Conservation (phyloP, 2,113 vertebrate genomes). For the Chaetura pelagica region DNA sequence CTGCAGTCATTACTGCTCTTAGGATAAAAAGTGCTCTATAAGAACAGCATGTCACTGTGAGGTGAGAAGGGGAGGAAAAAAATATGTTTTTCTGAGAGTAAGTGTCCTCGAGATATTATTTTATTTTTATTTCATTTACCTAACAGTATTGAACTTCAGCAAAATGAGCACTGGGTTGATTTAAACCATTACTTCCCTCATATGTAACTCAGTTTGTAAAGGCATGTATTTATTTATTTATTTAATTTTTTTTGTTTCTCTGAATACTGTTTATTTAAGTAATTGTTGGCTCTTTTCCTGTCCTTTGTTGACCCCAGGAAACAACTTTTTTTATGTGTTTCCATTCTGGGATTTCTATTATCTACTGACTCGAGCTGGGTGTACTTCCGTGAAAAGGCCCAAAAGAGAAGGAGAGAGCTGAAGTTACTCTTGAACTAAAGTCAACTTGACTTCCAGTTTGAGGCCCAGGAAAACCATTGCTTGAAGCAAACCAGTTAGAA, state of each 20-base stretch:
- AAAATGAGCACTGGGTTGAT: background rate
- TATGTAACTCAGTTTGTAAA: background rate
- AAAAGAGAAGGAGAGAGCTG: conserved; percentile 7
- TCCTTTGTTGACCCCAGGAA: conserved; percentile 76
- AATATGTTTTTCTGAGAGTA: background rate
- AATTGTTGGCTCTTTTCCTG: conserved; percentile 70
- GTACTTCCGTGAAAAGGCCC: conserved; percentile 44
- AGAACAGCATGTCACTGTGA: background rate
- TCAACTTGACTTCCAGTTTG: background rate
- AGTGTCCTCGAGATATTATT: background rate
- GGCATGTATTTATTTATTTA: no score
- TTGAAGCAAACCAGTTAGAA: conserved; percentile 6
- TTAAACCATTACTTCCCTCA: background rate
- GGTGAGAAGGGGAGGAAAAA: background rate
- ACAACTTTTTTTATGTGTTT: conserved; percentile 59
- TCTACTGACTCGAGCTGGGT: conserved; percentile 36
- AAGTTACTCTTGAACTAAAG: conserved; percentile 47
- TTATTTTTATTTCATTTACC: conserved; percentile 14
- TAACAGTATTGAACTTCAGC: background rate
- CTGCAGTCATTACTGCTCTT: background rate
- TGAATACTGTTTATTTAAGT: conserved; percentile 64
- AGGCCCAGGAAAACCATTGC: background rate
- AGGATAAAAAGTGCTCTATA: background rate
- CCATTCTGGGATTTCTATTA: conserved; percentile 69
- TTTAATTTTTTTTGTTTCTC: conserved; percentile 15